Conservation (phyloP, 2,888 invertebrate species). For the Abrostola tripartita region DNA sequence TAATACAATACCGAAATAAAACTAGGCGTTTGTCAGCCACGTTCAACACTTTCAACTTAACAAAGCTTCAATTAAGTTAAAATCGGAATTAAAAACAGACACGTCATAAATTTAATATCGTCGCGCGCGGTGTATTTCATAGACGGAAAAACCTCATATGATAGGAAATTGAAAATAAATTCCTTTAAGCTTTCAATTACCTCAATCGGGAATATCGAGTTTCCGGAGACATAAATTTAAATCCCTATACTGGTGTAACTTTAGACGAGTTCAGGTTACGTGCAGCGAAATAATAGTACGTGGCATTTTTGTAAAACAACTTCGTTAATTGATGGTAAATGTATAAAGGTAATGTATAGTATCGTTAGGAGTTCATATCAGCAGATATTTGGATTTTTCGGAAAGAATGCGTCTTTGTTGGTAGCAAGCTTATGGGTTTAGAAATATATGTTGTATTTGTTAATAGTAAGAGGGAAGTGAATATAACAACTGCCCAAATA, state of each 20-base stretch:
- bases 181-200: slow-evolving; percentile 87
- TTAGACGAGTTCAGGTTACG: slow-evolving; percentile 37
- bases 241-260: slow-evolving; percentile 53
- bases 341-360: too few relatives aligned
- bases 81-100: slow-evolving; percentile 65
- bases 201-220: slow-evolving; percentile 82
- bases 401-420: too few relatives aligned
- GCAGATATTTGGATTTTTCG: too few relatives aligned
- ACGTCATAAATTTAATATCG: slow-evolving; percentile 69
- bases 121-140: slow-evolving; percentile 68
- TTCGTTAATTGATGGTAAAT: not conserved
- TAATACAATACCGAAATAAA: not conserved
- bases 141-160: slow-evolving; percentile 78
- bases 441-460: too few relatives aligned
- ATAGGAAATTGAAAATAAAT: slow-evolving; percentile 87
- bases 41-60: slow-evolving; percentile 25
- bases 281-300: slow-evolving; percentile 27
- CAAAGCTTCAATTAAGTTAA: slow-evolving; percentile 45
- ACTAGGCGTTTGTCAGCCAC: slow-evolving; percentile 2
- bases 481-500: too few relatives aligned
- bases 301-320: not conserved
- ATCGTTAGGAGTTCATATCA: too few relatives aligned
- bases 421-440: too few relatives aligned
- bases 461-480: too few relatives aligned
- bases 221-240: slow-evolving; percentile 74